Conservation (phyloP, 2,797 vertebrate genomes). For the Hydrolagus colliei region DNA sequence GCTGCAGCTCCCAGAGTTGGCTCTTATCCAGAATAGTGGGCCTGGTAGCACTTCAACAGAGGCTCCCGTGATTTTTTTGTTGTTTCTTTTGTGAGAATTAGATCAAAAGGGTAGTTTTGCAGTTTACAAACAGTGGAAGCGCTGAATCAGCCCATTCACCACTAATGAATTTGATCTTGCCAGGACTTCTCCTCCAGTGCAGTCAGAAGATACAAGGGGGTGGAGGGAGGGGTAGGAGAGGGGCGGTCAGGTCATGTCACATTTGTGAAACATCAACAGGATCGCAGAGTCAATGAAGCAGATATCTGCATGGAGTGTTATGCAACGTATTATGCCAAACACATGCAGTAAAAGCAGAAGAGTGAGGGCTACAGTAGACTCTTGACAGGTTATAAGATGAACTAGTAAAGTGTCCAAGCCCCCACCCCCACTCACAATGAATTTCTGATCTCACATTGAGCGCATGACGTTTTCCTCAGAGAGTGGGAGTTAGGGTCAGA, state of each 20-base stretch:
- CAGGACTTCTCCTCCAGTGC: conserved; percentile 12
- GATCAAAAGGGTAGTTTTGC: conserved; percentile 19
- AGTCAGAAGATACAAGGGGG: not conserved
- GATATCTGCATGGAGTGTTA: not conserved
- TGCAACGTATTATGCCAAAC: not conserved
- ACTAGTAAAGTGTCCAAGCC: not conserved
- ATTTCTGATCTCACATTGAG: not conserved
- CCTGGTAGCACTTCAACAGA: not conserved
- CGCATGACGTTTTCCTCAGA: not conserved
- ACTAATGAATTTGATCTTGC: conserved; percentile 23
- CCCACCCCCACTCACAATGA: not conserved
- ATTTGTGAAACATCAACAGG: conserved; percentile 6
- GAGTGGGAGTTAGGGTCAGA: not conserved
- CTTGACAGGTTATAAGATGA: not conserved
- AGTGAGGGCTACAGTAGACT: not conserved
- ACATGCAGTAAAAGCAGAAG: not conserved
- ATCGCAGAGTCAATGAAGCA: conserved; percentile 15
- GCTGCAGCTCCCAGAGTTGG: conserved; percentile 16
- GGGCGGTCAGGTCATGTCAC: too few species aligned
- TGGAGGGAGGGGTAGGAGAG: not conserved
- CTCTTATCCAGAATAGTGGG: conserved; percentile 15
- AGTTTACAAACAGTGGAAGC: not conserved
- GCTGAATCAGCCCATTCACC: conserved; percentile 14
- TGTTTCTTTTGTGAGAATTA: conserved; percentile 27
- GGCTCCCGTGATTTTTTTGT: not conserved